Evolutionary conservation across 2,797 vertebrate species (phyloP).

Genomic region (Halcyon chelicuti): DNA sequence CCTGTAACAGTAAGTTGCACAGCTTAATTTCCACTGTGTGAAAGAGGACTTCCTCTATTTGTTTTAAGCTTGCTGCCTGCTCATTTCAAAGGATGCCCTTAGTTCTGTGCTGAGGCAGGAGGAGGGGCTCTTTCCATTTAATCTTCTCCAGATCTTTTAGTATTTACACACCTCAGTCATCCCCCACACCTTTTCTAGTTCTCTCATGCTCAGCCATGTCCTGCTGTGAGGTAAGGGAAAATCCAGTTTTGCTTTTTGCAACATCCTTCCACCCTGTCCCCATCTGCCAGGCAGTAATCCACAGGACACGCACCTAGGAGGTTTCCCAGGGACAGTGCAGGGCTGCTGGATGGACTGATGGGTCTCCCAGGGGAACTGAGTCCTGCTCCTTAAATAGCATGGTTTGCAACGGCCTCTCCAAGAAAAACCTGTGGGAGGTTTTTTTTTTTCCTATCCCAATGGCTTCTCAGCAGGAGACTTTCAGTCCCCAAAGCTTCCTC

Average conservation of each 20-base stretch:
- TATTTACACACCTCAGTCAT: not conserved
- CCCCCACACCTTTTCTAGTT: not conserved
- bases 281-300: not conserved
- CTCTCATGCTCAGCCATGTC: not conserved
- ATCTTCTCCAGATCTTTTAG: not conserved
- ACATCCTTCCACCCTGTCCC: not conserved
- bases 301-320: accelerated
- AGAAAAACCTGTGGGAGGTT: not conserved
- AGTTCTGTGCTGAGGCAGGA: not conserved
- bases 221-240: not conserved
- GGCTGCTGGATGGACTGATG: accelerated
- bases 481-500: not conserved
- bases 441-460: not conserved
- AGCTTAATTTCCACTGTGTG: slow-evolving; percentile 38
- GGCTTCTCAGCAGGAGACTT: not conserved
- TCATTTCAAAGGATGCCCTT: not conserved
- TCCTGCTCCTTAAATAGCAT: not conserved
- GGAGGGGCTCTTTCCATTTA: not conserved
- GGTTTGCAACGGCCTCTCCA: not conserved
- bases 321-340: not conserved
- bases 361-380: not conserved
- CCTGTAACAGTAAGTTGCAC: slow-evolving; percentile 11
- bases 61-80: not conserved
- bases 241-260: not conserved
- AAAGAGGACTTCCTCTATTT: slow-evolving; percentile 55